Conservation (phyloP, 2,888 invertebrate genomes). For the Corbicula japonica region DNA sequence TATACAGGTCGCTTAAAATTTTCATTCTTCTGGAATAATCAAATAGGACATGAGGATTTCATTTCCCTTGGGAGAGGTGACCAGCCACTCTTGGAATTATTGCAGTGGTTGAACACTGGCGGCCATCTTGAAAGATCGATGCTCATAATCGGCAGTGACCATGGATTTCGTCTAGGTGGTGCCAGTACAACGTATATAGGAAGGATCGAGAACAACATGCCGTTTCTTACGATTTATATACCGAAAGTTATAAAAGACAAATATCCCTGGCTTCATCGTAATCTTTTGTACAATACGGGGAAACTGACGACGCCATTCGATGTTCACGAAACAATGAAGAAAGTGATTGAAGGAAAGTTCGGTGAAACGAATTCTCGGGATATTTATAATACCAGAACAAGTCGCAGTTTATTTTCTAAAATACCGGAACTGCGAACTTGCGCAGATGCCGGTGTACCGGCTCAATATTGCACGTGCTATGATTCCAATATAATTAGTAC, state of each 20-base stretch:
- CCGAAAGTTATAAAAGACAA: slow-evolving; percentile 91
- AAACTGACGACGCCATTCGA: slow-evolving; percentile 94
- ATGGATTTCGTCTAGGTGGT: slow-evolving; percentile 88
- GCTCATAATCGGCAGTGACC: slow-evolving; percentile 91
- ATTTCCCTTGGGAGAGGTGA: slow-evolving; percentile 93
- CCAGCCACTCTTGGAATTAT: slow-evolving; percentile 89
- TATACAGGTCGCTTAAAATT: slow-evolving; percentile 90
- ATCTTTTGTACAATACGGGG: slow-evolving; percentile 90
- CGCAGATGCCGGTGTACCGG: slow-evolving; percentile 91
- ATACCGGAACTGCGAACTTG: slow-evolving; percentile 92
- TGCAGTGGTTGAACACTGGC: slow-evolving; percentile 87
- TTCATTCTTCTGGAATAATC: slow-evolving; percentile 94
- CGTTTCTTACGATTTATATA: slow-evolving; percentile 91
- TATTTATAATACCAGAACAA: slow-evolving; percentile 30
- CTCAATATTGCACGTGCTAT: slow-evolving; percentile 96
- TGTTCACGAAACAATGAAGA: slow-evolving; percentile 92
- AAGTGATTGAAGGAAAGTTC: slow-evolving; percentile 87
- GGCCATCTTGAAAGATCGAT: slow-evolving; percentile 76
- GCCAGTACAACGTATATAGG: slow-evolving; percentile 90
- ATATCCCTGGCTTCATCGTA: slow-evolving; percentile 89
- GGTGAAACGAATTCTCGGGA: slow-evolving; percentile 10
- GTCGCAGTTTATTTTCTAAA: slow-evolving; percentile 91
- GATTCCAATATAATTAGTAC: slow-evolving; percentile 89
- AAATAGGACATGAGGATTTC: slow-evolving; percentile 94
- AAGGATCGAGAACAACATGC: slow-evolving; percentile 93